These are phyloP conservation scores for Hyalella azteca DNA, from an alignment of 2,888 invertebrate species.

Conservation along the genomic window DNA sequence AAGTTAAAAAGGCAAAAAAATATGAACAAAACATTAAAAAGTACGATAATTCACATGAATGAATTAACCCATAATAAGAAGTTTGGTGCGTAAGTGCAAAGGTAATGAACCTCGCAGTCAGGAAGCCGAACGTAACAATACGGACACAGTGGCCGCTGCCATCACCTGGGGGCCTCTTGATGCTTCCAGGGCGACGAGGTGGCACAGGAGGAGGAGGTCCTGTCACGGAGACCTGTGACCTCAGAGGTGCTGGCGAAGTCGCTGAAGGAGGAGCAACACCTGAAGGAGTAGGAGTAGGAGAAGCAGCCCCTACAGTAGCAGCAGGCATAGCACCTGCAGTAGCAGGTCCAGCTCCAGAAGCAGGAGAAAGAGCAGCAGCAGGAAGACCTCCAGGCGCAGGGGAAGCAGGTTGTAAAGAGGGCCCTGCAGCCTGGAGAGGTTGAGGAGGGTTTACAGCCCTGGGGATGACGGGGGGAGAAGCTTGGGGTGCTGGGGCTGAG, in stretches of 20 bases:
- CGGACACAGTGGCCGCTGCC: background rate
- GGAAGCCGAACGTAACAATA: background rate
- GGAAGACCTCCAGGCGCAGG: background rate
- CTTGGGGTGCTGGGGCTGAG: background rate
- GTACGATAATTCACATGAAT: background rate
- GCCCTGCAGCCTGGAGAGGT: no score
- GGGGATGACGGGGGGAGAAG: constrained; percentile 3
- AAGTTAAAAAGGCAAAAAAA: background rate
- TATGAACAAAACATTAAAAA: background rate
- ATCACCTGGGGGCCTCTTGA: constrained; percentile 19
- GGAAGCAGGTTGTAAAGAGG: background rate
- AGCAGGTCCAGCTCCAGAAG: background rate
- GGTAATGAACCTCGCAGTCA: background rate
- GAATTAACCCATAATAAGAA: background rate
- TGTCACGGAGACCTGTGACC: constrained; percentile 22
- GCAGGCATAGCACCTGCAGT: background rate
- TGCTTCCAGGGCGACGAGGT: constrained; percentile 26
- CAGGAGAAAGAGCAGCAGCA: background rate
- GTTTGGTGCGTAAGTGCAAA: background rate
- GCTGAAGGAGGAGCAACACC: background rate
- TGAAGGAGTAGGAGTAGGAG: background rate
- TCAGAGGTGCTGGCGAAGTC: background rate
- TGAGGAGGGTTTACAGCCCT: background rate
- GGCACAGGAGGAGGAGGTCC: constrained; percentile 31
- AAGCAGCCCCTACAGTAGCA: background rate